Conservation (phyloP, 2,888 invertebrate genomes). For the Protonemura montana region DNA sequence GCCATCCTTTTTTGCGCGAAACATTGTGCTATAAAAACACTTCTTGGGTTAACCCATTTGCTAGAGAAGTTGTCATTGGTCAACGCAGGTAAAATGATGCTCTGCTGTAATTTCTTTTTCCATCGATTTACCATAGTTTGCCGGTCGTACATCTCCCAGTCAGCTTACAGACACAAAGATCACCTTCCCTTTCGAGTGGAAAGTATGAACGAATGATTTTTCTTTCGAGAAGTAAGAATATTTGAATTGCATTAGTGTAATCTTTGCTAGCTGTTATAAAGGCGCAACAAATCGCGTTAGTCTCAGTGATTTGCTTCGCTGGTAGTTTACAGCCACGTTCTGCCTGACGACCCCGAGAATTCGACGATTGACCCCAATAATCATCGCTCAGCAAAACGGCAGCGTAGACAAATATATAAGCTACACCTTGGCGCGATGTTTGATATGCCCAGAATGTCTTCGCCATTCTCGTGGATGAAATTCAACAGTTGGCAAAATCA, state of each 20-base stretch:
- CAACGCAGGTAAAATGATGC: too few relatives aligned
- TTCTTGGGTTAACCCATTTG: too few relatives aligned
- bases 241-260: neutral
- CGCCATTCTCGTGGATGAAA: too few relatives aligned
- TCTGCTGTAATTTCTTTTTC: too few relatives aligned
- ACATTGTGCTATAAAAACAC: too few relatives aligned
- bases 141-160: neutral
- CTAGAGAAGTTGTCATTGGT: too few relatives aligned
- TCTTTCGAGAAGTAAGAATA: neutral
- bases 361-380: conserved; percentile 16
- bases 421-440: neutral
- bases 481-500: too few relatives aligned
- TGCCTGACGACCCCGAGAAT: neutral
- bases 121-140: too few relatives aligned
- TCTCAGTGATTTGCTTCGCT: neutral
- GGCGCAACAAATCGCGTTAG: neutral
- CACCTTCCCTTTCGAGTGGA: neutral
- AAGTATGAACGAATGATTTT: neutral
- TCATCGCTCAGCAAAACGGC: neutral
- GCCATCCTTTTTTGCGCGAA: too few relatives aligned
- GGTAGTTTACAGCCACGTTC: neutral
- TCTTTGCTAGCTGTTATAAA: neutral
- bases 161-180: neutral
- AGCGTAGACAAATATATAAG: neutral
- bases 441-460: neutral